These are phyloP conservation scores for Hirtodrosophila confusa DNA, from an alignment of 2,888 invertebrate species.

Conservation along the genomic window DNA sequence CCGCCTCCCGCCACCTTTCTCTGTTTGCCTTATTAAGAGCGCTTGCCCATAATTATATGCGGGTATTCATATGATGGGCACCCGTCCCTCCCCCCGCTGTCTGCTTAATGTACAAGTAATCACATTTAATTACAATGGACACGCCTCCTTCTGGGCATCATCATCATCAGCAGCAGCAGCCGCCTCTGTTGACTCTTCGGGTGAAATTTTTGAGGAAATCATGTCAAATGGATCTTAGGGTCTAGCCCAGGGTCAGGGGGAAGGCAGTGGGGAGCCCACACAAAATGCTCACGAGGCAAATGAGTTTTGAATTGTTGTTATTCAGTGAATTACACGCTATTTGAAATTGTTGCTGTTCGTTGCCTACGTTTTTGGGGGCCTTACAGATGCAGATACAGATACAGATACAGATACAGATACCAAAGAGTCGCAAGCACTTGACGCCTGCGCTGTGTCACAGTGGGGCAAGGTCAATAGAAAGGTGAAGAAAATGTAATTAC, in stretches of 20 bases:
- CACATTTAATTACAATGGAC: conserved; percentile 64
- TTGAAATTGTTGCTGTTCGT: conserved; percentile 28
- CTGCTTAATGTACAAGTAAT: conserved; percentile 65
- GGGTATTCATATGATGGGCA: conserved; percentile 28
- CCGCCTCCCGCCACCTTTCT: conserved; percentile 43
- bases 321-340: conserved; percentile 47
- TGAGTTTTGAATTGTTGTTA: conserved; percentile 54
- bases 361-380: conserved; percentile 9
- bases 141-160: conserved; percentile 51
- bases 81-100: neutral
- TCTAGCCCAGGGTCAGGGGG: conserved; percentile 24
- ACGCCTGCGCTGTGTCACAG: conserved; percentile 50
- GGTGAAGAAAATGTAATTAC: conserved; percentile 18
- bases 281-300: conserved; percentile 48
- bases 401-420: conserved; percentile 10
- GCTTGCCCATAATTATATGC: conserved; percentile 43
- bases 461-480: conserved; percentile 47
- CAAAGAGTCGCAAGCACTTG: conserved; percentile 29
- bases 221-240: conserved; percentile 59
- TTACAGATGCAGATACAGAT: conserved; percentile 17
- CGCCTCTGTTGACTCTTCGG: conserved; percentile 32
- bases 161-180: conserved; percentile 9
- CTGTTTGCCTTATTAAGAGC: conserved; percentile 47
- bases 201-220: conserved; percentile 61
- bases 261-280: conserved; percentile 29